Conservation (phyloP, 2,797 vertebrate genomes). For the Pseudomugil tenellus region DNA sequence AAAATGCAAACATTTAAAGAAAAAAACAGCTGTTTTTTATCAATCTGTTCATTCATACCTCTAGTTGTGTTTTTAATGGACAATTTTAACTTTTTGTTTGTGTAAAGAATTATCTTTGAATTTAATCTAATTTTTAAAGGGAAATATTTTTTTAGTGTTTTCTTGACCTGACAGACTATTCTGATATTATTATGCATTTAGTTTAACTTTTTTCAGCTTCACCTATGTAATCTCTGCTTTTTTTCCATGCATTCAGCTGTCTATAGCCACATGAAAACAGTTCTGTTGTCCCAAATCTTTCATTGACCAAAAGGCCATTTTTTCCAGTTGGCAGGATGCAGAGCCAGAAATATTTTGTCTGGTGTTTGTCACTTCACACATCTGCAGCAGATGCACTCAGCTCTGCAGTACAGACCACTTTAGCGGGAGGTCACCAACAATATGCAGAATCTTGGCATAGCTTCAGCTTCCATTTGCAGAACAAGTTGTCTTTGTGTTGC, state of each 20-base stretch:
- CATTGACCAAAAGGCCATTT: background rate
- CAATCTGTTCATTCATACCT: background rate
- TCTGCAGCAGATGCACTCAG: constrained; percentile 32
- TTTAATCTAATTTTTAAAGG: background rate
- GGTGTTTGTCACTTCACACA: constrained; percentile 51
- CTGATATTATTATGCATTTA: background rate
- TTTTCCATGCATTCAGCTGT: background rate
- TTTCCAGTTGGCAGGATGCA: background rate
- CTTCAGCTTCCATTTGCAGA: constrained; percentile 32
- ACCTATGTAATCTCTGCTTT: constrained; percentile 1
- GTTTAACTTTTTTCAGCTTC: background rate
- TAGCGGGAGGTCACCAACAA: constrained; percentile 15
- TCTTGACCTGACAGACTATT: background rate
- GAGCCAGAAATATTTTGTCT: constrained; percentile 34
- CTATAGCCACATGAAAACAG: background rate
- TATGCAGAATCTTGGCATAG: constrained; percentile 22
- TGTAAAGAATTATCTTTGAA: background rate
- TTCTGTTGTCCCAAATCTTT: constrained; percentile 4
- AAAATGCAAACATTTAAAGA: constrained; percentile 23
- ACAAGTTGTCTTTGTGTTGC: constrained; percentile 10
- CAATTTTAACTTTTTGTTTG: background rate
- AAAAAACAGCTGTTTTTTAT: constrained; percentile 16
- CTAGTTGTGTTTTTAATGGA: background rate
- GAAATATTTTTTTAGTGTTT: background rate
- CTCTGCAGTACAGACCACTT: constrained; percentile 17